phyloP scores from a whole-genome alignment of 2,797 vertebrate species.

The Sebastes hubbsi region DNA sequence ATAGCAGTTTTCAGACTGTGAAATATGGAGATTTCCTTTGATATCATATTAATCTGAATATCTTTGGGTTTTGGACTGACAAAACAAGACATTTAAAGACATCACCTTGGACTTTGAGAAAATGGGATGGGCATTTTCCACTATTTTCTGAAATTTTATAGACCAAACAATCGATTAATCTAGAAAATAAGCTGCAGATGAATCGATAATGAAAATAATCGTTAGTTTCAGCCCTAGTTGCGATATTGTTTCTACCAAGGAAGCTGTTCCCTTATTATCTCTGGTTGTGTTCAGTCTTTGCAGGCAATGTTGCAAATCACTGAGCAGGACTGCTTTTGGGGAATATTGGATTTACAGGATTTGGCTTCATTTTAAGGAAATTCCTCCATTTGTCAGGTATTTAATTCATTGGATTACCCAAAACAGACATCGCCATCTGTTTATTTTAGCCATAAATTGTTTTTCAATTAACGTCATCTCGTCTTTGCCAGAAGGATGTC shows the following conservation, averaged over 20 bases:
- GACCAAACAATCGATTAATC: background rate
- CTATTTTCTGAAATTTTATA: background rate
- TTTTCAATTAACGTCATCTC: background rate
- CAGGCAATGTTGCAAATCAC: background rate
- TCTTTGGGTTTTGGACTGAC: too few species aligned
- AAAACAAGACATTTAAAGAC: too few species aligned
- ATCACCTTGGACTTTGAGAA: too few species aligned
- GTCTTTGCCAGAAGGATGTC: background rate
- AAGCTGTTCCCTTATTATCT: background rate
- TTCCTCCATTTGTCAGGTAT: background rate
- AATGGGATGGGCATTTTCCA: background rate
- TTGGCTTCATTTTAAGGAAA: background rate
- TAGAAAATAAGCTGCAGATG: background rate
- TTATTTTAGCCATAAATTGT: background rate
- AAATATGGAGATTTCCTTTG: too few species aligned
- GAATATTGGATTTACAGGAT: background rate
- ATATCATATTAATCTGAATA: too few species aligned
- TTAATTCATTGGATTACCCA: background rate
- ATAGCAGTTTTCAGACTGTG: too few species aligned
- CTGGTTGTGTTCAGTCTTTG: background rate
- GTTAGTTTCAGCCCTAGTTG: background rate
- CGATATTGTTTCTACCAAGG: background rate
- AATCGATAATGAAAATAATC: background rate
- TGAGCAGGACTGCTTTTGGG: background rate
- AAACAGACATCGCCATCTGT: slow-evolving; percentile 2